Evolutionary conservation across 2,113 vertebrate genomes (phyloP), one percentile per base, ranked within the genome.

Genomic region (Amia ocellicauda): DNA sequence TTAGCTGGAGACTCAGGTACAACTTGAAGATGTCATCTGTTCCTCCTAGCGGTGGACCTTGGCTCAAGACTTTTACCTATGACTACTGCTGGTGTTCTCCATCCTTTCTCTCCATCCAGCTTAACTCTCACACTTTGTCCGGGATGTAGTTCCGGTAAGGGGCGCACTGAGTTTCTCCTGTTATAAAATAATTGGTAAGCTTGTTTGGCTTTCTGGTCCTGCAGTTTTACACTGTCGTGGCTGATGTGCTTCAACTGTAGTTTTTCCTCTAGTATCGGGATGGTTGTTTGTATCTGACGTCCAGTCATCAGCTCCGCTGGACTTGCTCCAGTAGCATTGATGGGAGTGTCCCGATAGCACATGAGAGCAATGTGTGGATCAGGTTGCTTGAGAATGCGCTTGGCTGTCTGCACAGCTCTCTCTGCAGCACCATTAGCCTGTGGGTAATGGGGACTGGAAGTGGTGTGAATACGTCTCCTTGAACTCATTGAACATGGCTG

Each of bases 31-130:
- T 65, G 53, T 31, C 42, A 17, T n/a, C 63, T 57, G 41, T 43
- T 65, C 7, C 42, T 11, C 10, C 29, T 20, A 8, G 23, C 9
- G 19, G 54, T 13, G 10, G 59, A 68, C 23, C 66, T 57, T 2
- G 52, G 59, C 40, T 68, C 58, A 3, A 3, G 17, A 14, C 20
- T 23, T 45, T 23, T 47, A 9, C 40, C 20, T 17, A 55, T 60
- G 29, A 66, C 42, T 9, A 11, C 43, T 14, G 58, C 43, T 22
- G 45, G 26, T 24, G 43, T 62, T 57, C 41, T 62, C 66, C 66
- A 68, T 8, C 42, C 43, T 22, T 62, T 68, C 13, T 68, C 66
- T 47, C 43, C 55, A 19, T 69, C 50, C n/a, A 59, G 31, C n/a
- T 41, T 69, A 2, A 63, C 54, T 7, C 31, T 51, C 41, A n/a